Conservation (phyloP, 2,888 invertebrate genomes). For the Drosophila atripex region DNA sequence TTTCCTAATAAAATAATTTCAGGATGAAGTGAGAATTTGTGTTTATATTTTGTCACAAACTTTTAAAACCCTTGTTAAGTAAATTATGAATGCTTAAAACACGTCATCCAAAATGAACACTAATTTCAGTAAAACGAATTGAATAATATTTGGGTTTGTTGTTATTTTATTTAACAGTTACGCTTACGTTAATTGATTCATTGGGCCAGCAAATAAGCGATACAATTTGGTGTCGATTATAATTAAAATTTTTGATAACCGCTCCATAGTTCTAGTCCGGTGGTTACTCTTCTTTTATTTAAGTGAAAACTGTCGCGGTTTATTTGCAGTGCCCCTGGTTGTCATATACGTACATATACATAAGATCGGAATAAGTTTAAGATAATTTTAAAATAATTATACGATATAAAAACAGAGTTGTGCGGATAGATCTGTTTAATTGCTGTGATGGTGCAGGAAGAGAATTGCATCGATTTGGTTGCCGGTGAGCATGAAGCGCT, state of each 20-base stretch:
- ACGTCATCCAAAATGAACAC: not conserved
- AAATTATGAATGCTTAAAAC: not conserved
- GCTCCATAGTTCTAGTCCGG: not conserved
- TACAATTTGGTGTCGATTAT: not conserved
- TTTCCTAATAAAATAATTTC: too few species aligned
- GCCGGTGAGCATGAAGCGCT: constrained; percentile 80
- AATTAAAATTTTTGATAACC: not conserved
- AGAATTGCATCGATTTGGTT: constrained; percentile 79
- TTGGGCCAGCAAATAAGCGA: constrained; percentile 8
- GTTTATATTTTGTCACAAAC: too few species aligned
- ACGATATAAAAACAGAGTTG: constrained; percentile 19
- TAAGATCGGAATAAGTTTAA: constrained; percentile 19
- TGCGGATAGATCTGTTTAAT: constrained; percentile 6
- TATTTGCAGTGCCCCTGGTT: constrained; percentile 18
- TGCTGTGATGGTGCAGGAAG: constrained; percentile 75
- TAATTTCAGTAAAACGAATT: not conserved
- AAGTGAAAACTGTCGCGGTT: not conserved
- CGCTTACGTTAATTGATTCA: constrained; percentile 21
- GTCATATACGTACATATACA: constrained; percentile 22
- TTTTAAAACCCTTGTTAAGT: too few species aligned
- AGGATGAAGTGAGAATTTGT: too few species aligned
- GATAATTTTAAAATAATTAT: constrained; percentile 21
- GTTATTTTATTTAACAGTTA: constrained; percentile 25
- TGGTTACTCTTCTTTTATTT: constrained; percentile 1
- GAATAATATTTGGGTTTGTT: not conserved